Conservation (phyloP, 2,888 invertebrate species). For the Tuta absoluta region DNA sequence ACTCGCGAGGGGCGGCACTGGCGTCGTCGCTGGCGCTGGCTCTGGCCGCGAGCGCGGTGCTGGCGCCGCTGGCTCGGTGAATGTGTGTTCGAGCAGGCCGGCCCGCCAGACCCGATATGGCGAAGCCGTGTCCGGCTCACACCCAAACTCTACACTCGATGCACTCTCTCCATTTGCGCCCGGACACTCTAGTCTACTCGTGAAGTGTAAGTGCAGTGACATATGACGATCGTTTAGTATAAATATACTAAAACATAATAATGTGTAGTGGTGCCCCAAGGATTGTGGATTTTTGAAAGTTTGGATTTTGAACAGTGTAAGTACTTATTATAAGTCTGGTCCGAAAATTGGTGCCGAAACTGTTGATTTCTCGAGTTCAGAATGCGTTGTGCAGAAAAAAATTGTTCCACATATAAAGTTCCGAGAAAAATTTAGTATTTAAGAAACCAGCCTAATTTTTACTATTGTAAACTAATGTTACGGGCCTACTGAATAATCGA, state of each 20-base stretch:
- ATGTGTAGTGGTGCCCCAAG: slow-evolving; percentile 46
- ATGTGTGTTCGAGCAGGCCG: slow-evolving; percentile 75
- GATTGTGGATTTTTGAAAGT: slow-evolving; percentile 38
- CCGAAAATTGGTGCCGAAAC: slow-evolving; percentile 39
- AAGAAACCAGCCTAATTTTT: slow-evolving; percentile 73
- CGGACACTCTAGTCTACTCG: slow-evolving; percentile 73
- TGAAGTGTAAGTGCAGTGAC: slow-evolving; percentile 49
- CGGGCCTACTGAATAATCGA: slow-evolving; percentile 75
- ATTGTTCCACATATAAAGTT: slow-evolving; percentile 49
- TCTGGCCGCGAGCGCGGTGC: slow-evolving; percentile 70
- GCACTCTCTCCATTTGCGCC: slow-evolving; percentile 59
- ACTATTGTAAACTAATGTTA: slow-evolving; percentile 63
- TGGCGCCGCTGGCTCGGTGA: slow-evolving; percentile 79
- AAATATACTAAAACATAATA: background rate
- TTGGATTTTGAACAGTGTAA: slow-evolving; percentile 42
- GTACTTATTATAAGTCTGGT: slow-evolving; percentile 44
- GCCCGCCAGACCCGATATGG: slow-evolving; percentile 69
- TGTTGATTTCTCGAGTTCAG: slow-evolving; percentile 34
- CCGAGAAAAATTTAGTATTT: slow-evolving; percentile 51
- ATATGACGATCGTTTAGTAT: slow-evolving; percentile 1
- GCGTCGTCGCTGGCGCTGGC: slow-evolving; percentile 75
- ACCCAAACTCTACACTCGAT: slow-evolving; percentile 64
- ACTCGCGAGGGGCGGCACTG: slow-evolving; percentile 77
- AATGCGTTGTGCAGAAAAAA: slow-evolving; percentile 44
- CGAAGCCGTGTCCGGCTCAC: slow-evolving; percentile 71